Percentiles rank a stretch among this genome's conserved stretches.
Conservation (phyloP, 2,113 vertebrate species). For the Sander vitreus region DNA sequence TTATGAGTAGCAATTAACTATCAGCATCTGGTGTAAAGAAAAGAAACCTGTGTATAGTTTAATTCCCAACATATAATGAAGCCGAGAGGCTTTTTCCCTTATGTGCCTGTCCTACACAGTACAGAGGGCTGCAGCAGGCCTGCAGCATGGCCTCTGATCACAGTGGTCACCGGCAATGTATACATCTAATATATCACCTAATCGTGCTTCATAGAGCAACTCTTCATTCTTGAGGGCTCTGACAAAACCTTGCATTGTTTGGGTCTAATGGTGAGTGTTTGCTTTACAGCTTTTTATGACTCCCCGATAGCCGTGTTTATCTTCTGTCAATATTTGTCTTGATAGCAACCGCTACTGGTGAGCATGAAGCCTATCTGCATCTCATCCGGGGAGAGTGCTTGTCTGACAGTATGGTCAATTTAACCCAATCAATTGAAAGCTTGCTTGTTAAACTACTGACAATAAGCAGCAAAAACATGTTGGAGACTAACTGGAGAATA, state of each 20-base stretch:
- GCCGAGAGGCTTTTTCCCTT: background rate
- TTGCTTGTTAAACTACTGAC: background rate
- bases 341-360: conserved; percentile 44
- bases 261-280: conserved; percentile 16
- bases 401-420: conserved; percentile 17
- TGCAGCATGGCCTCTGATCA: background rate
- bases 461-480: background rate
- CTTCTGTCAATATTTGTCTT: conserved; percentile 72
- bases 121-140: background rate
- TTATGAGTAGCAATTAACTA: background rate
- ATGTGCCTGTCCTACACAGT: background rate
- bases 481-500: background rate
- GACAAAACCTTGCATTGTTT: background rate
- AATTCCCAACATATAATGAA: background rate
- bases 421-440: conserved; percentile 12
- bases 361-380: conserved; percentile 8
- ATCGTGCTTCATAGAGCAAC: background rate
- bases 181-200: no score
- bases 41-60: no score
- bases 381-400: conserved; percentile 27
- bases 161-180: background rate
- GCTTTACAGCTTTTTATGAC: conserved; percentile 41
- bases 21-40: background rate
- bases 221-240: background rate
- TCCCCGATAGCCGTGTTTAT: conserved; percentile 53